Evolutionary conservation across 1,140 invertebrate genomes (phyloP).

Genomic region (Bilobella aurantiaca): DNA sequence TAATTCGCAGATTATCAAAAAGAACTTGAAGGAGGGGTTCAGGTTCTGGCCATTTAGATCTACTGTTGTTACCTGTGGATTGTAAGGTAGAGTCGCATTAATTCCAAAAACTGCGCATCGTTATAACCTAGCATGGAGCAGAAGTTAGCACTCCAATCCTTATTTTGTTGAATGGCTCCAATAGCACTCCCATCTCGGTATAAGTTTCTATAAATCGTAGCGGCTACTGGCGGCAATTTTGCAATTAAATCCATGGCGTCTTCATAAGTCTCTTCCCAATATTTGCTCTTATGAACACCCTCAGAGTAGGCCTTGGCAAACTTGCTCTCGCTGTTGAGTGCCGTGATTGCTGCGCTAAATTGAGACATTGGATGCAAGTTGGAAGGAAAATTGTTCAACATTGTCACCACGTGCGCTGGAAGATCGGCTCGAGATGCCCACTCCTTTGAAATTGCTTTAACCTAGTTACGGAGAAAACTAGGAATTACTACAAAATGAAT

Average conservation of each 20-base stretch:
- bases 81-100: constrained; percentile 88
- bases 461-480: constrained; percentile 39
- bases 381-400: constrained; percentile 91
- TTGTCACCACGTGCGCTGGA: constrained; percentile 83
- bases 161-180: constrained; percentile 72
- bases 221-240: constrained; percentile 86
- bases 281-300: constrained; percentile 72
- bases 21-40: background rate
- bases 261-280: constrained; percentile 85
- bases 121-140: constrained; percentile 84
- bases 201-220: constrained; percentile 85
- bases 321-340: constrained; percentile 84
- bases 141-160: constrained; percentile 94
- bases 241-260: constrained; percentile 94
- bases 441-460: constrained; percentile 72
- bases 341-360: constrained; percentile 81
- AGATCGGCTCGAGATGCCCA: constrained; percentile 82
- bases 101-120: constrained; percentile 70
- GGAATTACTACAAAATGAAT: background rate
- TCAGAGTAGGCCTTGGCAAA: constrained; percentile 83
- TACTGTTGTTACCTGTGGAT: constrained; percentile 62
- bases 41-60: background rate
- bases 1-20: no score
- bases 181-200: constrained; percentile 77
- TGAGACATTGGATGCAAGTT: constrained; percentile 92